These are phyloP conservation scores for Limnephilus lunatus DNA, from an alignment of 2,888 invertebrate genomes.

Conservation along the genomic window DNA sequence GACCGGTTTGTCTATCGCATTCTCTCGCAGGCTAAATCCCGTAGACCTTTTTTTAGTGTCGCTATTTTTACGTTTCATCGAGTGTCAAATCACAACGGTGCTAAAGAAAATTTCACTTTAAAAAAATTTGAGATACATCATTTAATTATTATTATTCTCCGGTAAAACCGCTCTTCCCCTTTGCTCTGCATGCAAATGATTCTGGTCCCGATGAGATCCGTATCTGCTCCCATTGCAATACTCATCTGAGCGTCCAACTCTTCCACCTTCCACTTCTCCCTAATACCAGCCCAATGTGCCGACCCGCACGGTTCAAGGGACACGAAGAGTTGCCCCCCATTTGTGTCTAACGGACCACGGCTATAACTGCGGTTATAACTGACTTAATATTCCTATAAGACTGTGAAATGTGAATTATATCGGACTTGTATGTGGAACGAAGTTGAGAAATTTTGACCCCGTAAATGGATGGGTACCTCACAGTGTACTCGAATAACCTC, in stretches of 20 bases:
- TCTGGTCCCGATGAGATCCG: neutral
- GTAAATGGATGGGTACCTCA: neutral
- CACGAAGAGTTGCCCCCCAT: neutral
- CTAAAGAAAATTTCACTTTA: too few relatives aligned
- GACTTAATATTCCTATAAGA: neutral
- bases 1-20: too few relatives aligned
- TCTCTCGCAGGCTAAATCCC: too few relatives aligned
- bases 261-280: neutral
- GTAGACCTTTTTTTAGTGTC: too few relatives aligned
- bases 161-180: neutral
- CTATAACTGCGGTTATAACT: neutral
- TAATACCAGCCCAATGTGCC: neutral
- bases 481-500: neutral
- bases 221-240: neutral
- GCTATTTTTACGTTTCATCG: too few relatives aligned
- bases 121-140: too few relatives aligned
- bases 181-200: slow-evolving; percentile 2
- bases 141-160: neutral
- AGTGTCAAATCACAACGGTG: too few relatives aligned
- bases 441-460: neutral
- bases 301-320: slow-evolving; percentile 2
- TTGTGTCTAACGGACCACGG: neutral
- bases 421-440: neutral
- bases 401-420: neutral
- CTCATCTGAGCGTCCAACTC: neutral